These are phyloP conservation scores for Abramis brama DNA, from an alignment of 2,113 vertebrate genomes.

Conservation along the genomic window DNA sequence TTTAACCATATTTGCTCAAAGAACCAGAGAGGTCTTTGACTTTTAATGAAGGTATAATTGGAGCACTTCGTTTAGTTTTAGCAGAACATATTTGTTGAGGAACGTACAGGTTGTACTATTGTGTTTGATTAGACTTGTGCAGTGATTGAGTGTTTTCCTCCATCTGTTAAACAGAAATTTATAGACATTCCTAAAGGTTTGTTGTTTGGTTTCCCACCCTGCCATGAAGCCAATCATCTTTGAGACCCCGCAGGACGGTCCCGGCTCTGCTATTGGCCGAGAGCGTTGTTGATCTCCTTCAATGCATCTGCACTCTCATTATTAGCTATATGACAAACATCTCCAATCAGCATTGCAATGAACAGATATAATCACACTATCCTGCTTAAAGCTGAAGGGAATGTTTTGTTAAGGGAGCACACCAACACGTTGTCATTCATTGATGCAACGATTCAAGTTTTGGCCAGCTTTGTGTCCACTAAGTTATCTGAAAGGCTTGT, in stretches of 20 bases:
- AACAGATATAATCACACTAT: neutral
- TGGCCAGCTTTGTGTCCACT: neutral
- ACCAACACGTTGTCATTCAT: neutral
- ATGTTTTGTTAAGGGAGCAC: neutral
- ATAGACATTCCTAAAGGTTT: neutral
- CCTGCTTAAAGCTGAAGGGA: neutral
- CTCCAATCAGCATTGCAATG: neutral
- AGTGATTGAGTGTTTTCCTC: neutral
- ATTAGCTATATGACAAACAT: neutral
- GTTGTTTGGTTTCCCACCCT: neutral
- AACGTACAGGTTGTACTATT: neutral
- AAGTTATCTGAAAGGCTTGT: neutral
- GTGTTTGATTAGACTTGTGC: neutral
- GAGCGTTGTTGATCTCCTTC: neutral
- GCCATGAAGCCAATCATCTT: slow-evolving; percentile 37
- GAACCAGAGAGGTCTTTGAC: neutral
- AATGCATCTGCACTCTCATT: neutral
- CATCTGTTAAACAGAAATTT: neutral
- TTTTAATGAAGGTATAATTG: neutral
- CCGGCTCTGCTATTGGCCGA: slow-evolving; percentile 54
- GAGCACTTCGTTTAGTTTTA: neutral
- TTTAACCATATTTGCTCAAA: neutral
- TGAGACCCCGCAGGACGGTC: neutral
- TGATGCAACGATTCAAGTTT: neutral
- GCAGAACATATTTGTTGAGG: neutral